Evolutionary conservation across 1,140 invertebrate species (phyloP).

Genomic region (Akabosia matsudoensis): DNA sequence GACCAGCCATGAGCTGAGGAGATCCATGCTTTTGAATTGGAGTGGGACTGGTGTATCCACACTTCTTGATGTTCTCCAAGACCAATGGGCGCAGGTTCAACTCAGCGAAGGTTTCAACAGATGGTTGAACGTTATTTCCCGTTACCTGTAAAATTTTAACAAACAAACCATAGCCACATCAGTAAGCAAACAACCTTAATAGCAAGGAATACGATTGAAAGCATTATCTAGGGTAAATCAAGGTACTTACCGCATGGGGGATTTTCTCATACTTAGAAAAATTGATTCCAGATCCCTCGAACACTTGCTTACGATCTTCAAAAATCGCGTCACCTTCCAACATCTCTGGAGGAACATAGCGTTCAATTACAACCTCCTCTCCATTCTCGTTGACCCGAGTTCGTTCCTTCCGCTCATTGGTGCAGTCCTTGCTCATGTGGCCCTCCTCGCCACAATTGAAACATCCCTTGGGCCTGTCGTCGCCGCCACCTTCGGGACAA

Average conservation of each 20-base stretch:
- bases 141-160: conserved; percentile 54
- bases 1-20: conserved; percentile 70
- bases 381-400: conserved; percentile 36
- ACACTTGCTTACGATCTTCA: conserved; percentile 70
- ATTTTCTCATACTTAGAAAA: conserved; percentile 84
- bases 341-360: conserved; percentile 78
- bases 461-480: not conserved
- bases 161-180: not conserved
- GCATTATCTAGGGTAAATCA: conserved; percentile 39
- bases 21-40: conserved; percentile 90
- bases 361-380: conserved; percentile 56
- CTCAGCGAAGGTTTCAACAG: conserved; percentile 68
- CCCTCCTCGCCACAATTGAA: conserved; percentile 9
- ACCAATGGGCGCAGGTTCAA: conserved; percentile 66
- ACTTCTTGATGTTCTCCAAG: conserved; percentile 72
- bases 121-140: conserved; percentile 63
- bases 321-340: conserved; percentile 51
- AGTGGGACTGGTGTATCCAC: conserved; percentile 80
- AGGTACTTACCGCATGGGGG: conserved; percentile 49
- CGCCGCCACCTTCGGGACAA: conserved; percentile 7
- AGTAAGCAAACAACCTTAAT: not conserved
- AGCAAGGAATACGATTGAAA: not conserved
- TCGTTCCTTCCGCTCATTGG: conserved; percentile 35
- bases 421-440: conserved; percentile 3
- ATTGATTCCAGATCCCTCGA: conserved; percentile 75